A percentile compares a stretch with the other conserved stretches of the same genome.
Evolutionary conservation across 2,797 vertebrate species (phyloP).

Genomic region (Hemibagrus guttatus): DNA sequence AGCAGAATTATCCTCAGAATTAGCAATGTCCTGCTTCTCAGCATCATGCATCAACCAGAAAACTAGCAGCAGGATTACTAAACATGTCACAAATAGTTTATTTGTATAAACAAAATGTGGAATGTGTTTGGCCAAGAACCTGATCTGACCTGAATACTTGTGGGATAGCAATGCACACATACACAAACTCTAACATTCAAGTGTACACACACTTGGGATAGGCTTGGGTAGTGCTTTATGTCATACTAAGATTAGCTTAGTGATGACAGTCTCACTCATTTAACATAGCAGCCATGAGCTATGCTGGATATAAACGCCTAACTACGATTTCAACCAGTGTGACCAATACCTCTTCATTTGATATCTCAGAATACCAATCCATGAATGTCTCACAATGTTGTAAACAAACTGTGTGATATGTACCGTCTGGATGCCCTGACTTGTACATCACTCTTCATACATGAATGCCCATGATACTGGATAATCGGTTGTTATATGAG

Average conservation of each 20-base stretch:
- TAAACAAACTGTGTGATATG: constrained; percentile 23
- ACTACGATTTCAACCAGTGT: constrained; percentile 10
- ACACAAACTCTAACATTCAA: constrained; percentile 15
- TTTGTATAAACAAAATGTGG: neutral
- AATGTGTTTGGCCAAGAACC: neutral
- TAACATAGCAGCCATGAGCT: constrained; percentile 34
- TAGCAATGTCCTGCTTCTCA: neutral
- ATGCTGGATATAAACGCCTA: constrained; percentile 15
- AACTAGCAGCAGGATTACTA: neutral
- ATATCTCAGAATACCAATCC: constrained; percentile 1
- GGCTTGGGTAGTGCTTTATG: constrained; percentile 41
- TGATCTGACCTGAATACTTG: neutral
- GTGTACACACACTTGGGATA: constrained; percentile 30
- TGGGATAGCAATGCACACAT: neutral
- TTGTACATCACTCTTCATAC: neutral
- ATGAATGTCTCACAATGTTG: neutral
- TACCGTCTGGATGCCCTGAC: neutral
- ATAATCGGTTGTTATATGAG: neutral
- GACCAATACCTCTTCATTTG: constrained; percentile 4
- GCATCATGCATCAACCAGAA: neutral
- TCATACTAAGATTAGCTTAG: constrained; percentile 48
- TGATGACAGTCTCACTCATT: constrained; percentile 54
- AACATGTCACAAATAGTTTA: neutral
- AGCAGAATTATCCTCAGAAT: neutral
- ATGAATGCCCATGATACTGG: neutral